Evolutionary conservation across 2,888 invertebrate genomes (phyloP).

Genomic region (Clitarchus hookeri): DNA sequence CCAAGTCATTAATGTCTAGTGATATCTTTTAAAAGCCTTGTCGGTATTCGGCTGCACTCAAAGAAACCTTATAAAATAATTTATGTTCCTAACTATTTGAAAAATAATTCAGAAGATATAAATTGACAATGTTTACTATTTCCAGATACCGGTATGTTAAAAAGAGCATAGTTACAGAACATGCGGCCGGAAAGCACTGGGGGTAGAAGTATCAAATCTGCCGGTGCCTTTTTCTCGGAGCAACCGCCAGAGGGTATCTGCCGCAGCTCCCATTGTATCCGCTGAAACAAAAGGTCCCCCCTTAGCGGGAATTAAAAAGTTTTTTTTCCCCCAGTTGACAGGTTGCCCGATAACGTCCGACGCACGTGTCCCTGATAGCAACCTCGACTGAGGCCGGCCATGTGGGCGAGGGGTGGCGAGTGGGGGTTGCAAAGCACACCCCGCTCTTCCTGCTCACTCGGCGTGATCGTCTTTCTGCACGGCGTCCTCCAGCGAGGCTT

Average conservation of each 20-base stretch:
- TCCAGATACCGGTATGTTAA: no score
- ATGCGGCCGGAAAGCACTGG: background rate
- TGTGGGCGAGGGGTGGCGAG: background rate
- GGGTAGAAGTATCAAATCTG: background rate
- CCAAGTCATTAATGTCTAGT: no score
- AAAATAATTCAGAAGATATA: no score
- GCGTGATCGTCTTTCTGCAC: background rate
- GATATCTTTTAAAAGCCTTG: no score
- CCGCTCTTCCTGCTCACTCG: background rate
- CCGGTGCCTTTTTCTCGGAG: conserved; percentile 14
- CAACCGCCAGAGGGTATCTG: background rate
- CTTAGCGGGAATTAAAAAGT: background rate
- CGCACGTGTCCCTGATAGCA: background rate
- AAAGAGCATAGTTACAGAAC: background rate
- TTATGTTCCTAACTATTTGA: no score
- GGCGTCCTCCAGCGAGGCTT: background rate
- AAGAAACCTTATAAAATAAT: no score
- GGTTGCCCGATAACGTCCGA: background rate
- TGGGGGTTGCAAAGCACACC: background rate
- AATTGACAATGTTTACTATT: no score
- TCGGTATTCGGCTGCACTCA: no score
- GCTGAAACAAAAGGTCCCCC: conserved; percentile 14
- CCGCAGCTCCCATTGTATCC: background rate
- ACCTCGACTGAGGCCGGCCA: background rate
- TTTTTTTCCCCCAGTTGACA: background rate